Evolutionary conservation across 2,888 invertebrate species (phyloP), one percentile per base, ranked within the genome.

Genomic region (Pteria penguin): DNA sequence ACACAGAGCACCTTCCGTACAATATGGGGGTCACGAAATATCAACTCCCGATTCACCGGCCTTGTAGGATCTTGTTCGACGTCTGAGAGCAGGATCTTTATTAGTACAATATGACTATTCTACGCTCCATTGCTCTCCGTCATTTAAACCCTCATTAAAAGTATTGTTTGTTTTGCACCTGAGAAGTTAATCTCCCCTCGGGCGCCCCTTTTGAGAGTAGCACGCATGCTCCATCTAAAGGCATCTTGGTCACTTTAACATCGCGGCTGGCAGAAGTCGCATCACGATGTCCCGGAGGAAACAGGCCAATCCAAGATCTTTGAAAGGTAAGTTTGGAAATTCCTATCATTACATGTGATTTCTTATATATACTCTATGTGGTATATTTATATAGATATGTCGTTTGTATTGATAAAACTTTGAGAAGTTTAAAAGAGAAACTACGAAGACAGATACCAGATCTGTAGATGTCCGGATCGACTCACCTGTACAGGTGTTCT

Each of bases 251-350:
- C 72, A 72, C 62, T 72, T 45, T 57, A 65, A 72, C 72, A 72
- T 65, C 65, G 58, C 72, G 65, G 58, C 72, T 33, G 72, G 31
- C 54, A 54, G 72, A 62, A 68, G 67, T 72, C 62, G 67, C 68
- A 72, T 74, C 77, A 77, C 65, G 57, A 73, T 77, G 77, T 73
- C 77, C 26, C 67, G 77, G 18, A 27, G 77, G 68, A 77, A 77
- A 54, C 77, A 77, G 57, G 65, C 73, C n/a, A 77, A 77, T 45
- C 77, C 77, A 5, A 45, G 73, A 33, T 63, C 77, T 54, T 58
- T 77, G 5, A 77, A 77, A 77, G 73, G 77, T 77, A 73, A 54
- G 77, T 69, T 45, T 45, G 45, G 45, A 45, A 45, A 45, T 14
- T 45, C n/a, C n/a, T n/a, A n/a, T n/a, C n/a, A n/a, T n/a, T n/a